Evolutionary conservation across 2,888 invertebrate species (phyloP), one percentile per base, ranked within the genome.

Genomic region (Brachyopa scutellaris): DNA sequence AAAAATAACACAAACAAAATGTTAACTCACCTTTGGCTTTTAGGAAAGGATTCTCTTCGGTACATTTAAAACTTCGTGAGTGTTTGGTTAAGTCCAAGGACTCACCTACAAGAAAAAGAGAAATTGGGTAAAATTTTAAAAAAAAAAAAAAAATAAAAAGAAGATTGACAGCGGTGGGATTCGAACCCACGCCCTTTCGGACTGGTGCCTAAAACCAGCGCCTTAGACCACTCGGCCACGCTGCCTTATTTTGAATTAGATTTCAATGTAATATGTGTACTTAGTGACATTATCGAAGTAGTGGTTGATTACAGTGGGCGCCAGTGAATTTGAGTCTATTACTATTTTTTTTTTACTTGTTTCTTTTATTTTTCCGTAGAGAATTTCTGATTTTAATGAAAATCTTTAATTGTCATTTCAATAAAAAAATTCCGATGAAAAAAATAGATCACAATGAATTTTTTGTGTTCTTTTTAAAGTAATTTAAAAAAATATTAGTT

Each of bases 201-300:
- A 84, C 84, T 84, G 84, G 82, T 84, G 84, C 84, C 84, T 84
- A 84, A 84, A 84, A 84, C 84, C 84, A 84, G 84, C 84, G 84
- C 84, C 84, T 84, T 84, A 84, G 84, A 84, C 84, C 84, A 82
- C 84, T 84, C 84, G 84, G 84, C 84, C 84, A 84, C 80, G 76
- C 84, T 84, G 84, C 80, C 84, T 36, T 36, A 4, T 31, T 19
- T 31, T 17, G 1, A 3, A 7, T 1, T 0, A 0, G 1, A 49
- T 49, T 69, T 57, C n/a, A 29, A 70, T 76, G 45, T 38, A 29
- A 8, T 51, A 80, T 64, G 11, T 64, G 23, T 13, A 57, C 29
- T 29, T 11, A 23, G 17, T 1, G 7, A 17, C 1, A 31, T n/a
- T 57, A n/a, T 8, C 33, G 13, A 1, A 45, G 36, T 21, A 15